Conservation (phyloP, 2,113 vertebrate species). For the Varanus salvator region DNA sequence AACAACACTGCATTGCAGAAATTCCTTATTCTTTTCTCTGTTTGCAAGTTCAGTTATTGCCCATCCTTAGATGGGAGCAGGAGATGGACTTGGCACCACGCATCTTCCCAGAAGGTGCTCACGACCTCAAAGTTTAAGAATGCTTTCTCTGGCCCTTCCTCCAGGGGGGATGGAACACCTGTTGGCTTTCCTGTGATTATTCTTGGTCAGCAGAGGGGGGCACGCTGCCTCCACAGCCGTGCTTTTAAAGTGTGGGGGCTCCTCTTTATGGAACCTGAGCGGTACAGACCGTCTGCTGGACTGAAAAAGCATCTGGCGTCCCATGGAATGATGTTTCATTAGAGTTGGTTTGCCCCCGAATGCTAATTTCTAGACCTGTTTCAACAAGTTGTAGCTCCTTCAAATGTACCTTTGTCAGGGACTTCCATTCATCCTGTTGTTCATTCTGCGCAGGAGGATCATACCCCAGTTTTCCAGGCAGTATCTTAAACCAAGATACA, state of each 20-base stretch:
- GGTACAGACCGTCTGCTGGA: neutral
- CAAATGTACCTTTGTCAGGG: neutral
- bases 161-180: neutral
- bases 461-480: no score
- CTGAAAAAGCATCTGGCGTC: neutral
- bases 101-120: neutral
- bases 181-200: neutral
- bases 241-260: neutral
- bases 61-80: neutral
- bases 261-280: neutral
- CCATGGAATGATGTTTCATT: neutral
- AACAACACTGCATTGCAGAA: neutral
- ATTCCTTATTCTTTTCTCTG: neutral
- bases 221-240: neutral
- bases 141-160: neutral
- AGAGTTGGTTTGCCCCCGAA: neutral
- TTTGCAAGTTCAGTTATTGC: neutral
- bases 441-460: neutral
- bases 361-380: neutral
- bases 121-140: neutral
- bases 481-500: neutral
- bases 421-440: neutral
- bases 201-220: neutral
- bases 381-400: neutral
- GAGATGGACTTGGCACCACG: no score